Base-by-base conservation (phyloP, 2,113 vertebrate species). In the Colinus virginianus region DNA sequence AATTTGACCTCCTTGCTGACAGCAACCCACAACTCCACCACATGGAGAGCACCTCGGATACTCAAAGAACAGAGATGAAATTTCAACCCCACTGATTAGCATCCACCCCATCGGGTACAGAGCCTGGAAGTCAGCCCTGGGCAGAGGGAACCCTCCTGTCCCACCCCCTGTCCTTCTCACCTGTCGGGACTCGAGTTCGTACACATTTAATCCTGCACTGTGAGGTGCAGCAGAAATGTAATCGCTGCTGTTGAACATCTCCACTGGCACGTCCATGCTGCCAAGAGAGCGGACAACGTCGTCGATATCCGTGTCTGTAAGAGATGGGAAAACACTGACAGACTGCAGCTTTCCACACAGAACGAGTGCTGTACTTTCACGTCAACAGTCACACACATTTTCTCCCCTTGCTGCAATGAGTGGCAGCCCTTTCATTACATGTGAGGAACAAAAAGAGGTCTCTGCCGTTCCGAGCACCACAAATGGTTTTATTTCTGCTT, bases 151-250 rank as follows among this genome's bases (percentile, higher is more conserved):
- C 20, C 42, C 7, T 36, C 28, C 25, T 28, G 25, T 8, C 51
- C 6, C 9, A 17, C 55, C 5, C 9, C 6, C 53, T n/a, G 26
- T 10, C 43, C 10, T 4, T 49, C 97, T 94, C 86, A 99, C 99
- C 98, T 98, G 98, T 87, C 94, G 98, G 87, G 98, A 97, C 30
- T 96, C 90, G 0, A 84, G 89, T 62, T 48, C 80, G 30, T 98
- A 97, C 11, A 99, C 98, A 8, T 98, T 98, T 78, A 99, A 96
- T 90, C 98, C 99, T 6, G 98, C 98, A 12, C 98, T 99, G 90
- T 99, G 99, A 7, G 99, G 99, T 1, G 99, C 98, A 10, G 94
- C 97, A 0, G 98, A 97, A 77, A 99, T 97, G 58, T 99, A 99
- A 45, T 99, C 98, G 1, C 84, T 96, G 70, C 98, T 98, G 51